Evolutionary conservation across 2,797 vertebrate species (phyloP), one percentile per base, ranked within the genome.

Genomic region (Acrossocheilus fasciatus): DNA sequence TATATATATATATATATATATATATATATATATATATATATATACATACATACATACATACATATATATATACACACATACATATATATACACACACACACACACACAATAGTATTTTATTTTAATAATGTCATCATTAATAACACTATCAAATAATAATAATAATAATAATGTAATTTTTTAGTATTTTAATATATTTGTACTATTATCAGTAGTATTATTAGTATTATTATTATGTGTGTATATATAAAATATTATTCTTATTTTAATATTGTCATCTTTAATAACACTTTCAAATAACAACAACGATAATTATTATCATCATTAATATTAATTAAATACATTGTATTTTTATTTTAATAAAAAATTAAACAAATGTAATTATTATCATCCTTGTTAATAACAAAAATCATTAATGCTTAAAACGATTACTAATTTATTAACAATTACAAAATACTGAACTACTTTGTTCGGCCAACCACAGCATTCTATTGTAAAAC

Each of bases 71-170:
- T n/a, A n/a, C n/a, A n/a, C n/a, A n/a, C n/a, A n/a, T n/a, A n/a
- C n/a, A n/a, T n/a, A n/a, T n/a, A n/a, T n/a, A n/a, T n/a, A n/a
- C n/a, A n/a, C 26, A 26, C 26, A 26, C 26, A 26, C 26, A 26
- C 26, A 26, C 26, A 26, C 26, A 1, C 26, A 26, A 26, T 26
- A 26, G 26, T 26, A 26, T 26, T 30, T 30, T 6, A 15, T 30
- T 64, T 64, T 30, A 64, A 64, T 64, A 30, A 4, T 12, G 26
- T 26, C 3, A 64, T 64, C 11, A 26, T 64, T 6, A 15, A 30
- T 30, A 64, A 64, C 62, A 59, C 57, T 59, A n/a, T n/a, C 57
- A 59, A n/a, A 59, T n/a, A 59, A 59, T 57, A 57, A 54, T n/a
- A 59, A 59, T 57, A 57, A 54, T 59, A n/a, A 10, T 59, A 57